Percentiles rank a stretch among this genome's conserved stretches.
Conservation (phyloP, 2,113 vertebrate species). For the Porphyrio hochstetteri region DNA sequence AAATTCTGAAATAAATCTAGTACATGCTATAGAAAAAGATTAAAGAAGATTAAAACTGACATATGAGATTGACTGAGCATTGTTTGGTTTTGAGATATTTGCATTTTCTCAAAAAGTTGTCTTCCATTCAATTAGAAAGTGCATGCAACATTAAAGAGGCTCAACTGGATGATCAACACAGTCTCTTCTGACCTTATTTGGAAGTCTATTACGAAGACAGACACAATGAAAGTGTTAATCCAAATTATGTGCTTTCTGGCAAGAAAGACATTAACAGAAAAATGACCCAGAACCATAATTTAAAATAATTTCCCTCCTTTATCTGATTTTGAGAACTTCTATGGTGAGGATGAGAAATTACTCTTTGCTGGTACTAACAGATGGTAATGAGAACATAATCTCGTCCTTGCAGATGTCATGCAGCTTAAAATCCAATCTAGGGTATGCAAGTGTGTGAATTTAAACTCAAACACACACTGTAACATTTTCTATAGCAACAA, state of each 20-base stretch:
- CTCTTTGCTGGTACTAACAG: not conserved
- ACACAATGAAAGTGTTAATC: not conserved
- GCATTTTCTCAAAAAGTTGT: not conserved
- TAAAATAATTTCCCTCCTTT: not conserved
- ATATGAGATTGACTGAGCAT: not conserved
- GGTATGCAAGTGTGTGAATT: not conserved
- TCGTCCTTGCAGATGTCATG: not conserved
- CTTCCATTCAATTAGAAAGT: not conserved
- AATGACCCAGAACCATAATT: not conserved
- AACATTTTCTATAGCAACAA: not conserved
- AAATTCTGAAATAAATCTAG: not conserved
- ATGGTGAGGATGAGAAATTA: not conserved
- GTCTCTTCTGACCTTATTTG: not conserved
- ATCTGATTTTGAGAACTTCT: not conserved
- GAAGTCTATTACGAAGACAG: not conserved
- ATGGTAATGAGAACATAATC: not conserved
- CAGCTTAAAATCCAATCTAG: not conserved
- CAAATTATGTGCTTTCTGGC: not conserved
- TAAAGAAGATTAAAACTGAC: not conserved
- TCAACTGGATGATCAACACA: not conserved
- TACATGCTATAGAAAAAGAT: not conserved
- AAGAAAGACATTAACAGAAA: not conserved
- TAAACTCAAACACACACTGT: not conserved
- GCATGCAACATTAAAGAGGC: not conserved
- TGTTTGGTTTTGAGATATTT: not conserved